Evolutionary conservation across 1,140 invertebrate species (phyloP).

Genomic region (Lordiphosa mommai): DNA sequence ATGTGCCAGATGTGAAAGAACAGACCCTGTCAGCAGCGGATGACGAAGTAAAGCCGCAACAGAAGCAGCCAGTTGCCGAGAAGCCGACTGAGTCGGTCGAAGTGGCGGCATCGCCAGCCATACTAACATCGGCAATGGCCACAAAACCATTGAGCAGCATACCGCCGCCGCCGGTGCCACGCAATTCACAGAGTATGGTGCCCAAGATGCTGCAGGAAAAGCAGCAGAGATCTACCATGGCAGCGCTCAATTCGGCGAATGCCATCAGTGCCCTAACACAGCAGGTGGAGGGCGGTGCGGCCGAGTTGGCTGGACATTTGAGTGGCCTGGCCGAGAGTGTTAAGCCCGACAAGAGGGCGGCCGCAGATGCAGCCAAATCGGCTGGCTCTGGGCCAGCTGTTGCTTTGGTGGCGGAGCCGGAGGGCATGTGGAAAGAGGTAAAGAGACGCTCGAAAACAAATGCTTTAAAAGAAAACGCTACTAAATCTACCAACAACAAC

Average conservation of each 20-base stretch:
- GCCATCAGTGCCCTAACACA: slow-evolving; percentile 66
- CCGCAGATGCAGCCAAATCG: slow-evolving; percentile 25
- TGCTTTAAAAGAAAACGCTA: slow-evolving; percentile 79
- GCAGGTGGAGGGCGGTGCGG: slow-evolving; percentile 80
- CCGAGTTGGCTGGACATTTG: slow-evolving; percentile 69
- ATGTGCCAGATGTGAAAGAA: slow-evolving; percentile 75
- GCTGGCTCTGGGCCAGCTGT: slow-evolving; percentile 35
- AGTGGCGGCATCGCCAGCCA: slow-evolving; percentile 43
- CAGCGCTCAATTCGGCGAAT: slow-evolving; percentile 51
- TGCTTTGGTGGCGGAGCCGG: slow-evolving; percentile 72
- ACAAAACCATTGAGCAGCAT: slow-evolving; percentile 83
- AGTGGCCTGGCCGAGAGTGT: slow-evolving; percentile 74
- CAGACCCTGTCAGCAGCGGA: slow-evolving; percentile 22
- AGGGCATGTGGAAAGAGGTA: slow-evolving; percentile 81
- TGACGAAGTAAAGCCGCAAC: slow-evolving; percentile 5
- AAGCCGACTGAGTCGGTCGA: neutral
- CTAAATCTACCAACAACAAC: slow-evolving; percentile 67
- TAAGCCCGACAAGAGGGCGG: slow-evolving; percentile 58
- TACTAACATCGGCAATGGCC: slow-evolving; percentile 80
- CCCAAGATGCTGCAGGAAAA: slow-evolving; percentile 59
- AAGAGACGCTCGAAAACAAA: slow-evolving; percentile 81
- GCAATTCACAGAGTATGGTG: slow-evolving; percentile 74
- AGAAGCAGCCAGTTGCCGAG: too few relatives aligned
- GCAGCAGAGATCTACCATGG: slow-evolving; percentile 42
- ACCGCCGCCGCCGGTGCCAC: slow-evolving; percentile 85